A percentile compares a stretch with the other conserved stretches of the same genome.
These are phyloP conservation scores for Colossoma macropomum DNA, from an alignment of 2,113 vertebrate species.

Conservation along the genomic window DNA sequence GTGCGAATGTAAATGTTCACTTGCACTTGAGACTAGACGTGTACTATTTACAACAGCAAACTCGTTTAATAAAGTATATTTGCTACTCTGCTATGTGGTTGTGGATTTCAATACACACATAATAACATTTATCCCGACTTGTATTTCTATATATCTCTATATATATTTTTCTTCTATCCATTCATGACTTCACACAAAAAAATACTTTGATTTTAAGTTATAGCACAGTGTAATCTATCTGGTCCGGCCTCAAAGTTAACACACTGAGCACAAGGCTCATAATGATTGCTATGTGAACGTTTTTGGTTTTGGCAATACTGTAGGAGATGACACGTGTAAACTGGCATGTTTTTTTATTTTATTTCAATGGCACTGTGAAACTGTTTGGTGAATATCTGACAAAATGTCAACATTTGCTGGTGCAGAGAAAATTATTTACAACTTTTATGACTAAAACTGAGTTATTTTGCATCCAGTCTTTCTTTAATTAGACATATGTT, in stretches of 20 bases:
- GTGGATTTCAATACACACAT: neutral
- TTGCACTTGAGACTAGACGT: neutral
- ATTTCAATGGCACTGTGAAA: slow-evolving; percentile 19
- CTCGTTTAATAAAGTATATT: neutral
- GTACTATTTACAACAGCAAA: neutral
- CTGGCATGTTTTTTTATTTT: slow-evolving; percentile 37
- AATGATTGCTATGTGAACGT: slow-evolving; percentile 35
- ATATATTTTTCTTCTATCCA: slow-evolving; percentile 4
- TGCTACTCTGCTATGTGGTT: neutral
- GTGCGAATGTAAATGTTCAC: neutral
- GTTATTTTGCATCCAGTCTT: slow-evolving; percentile 1
- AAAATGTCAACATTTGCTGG: slow-evolving; percentile 53
- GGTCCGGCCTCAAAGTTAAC: slow-evolving; percentile 31
- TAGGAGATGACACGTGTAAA: slow-evolving; percentile 33
- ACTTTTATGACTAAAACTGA: slow-evolving; percentile 12
- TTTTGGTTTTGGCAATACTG: slow-evolving; percentile 31
- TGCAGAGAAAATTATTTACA: slow-evolving; percentile 48
- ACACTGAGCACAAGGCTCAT: neutral
- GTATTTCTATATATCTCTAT: neutral
- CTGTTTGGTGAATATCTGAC: slow-evolving; percentile 32
- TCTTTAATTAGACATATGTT: slow-evolving; percentile 28
- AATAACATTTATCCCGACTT: neutral
- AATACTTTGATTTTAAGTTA: slow-evolving; percentile 30
- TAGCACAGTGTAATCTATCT: slow-evolving; percentile 45
- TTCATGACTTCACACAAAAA: slow-evolving; percentile 40